Evolutionary conservation across 1,140 invertebrate species (phyloP).

Genomic region (Vanessa atalanta): DNA sequence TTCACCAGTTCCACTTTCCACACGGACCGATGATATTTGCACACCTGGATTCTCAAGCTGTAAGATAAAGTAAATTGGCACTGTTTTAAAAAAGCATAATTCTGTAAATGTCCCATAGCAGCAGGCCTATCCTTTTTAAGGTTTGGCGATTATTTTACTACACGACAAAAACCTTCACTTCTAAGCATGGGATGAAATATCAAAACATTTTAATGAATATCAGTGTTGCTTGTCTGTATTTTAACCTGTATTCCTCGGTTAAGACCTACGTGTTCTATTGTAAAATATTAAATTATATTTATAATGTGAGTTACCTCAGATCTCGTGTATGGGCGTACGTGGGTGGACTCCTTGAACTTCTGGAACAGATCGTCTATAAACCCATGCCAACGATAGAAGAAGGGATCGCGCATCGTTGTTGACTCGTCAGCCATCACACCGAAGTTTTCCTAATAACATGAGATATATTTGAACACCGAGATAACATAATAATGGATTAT

Average conservation of each 20-base stretch:
- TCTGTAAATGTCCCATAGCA: no score
- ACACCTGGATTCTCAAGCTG: constrained; percentile 74
- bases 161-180: no score
- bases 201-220: no score
- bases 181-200: no score
- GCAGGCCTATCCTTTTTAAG: no score
- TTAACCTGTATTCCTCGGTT: background rate
- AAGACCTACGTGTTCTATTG: no score
- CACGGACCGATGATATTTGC: constrained; percentile 49
- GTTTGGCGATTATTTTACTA: no score
- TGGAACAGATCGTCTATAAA: constrained; percentile 85
- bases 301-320: constrained; percentile 71
- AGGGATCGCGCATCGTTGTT: constrained; percentile 86
- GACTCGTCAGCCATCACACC: constrained; percentile 85
- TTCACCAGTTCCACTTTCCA: constrained; percentile 54
- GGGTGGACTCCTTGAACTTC: constrained; percentile 82
- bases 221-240: background rate
- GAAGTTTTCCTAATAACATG: constrained; percentile 68
- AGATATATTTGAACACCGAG: background rate
- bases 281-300: no score
- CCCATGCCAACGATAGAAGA: constrained; percentile 87
- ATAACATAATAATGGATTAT: background rate
- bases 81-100: no score
- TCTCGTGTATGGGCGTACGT: constrained; percentile 82
- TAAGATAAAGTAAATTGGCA: background rate